Conservation (phyloP, 2,113 vertebrate genomes). For the Reinhardtius hippoglossoides region DNA sequence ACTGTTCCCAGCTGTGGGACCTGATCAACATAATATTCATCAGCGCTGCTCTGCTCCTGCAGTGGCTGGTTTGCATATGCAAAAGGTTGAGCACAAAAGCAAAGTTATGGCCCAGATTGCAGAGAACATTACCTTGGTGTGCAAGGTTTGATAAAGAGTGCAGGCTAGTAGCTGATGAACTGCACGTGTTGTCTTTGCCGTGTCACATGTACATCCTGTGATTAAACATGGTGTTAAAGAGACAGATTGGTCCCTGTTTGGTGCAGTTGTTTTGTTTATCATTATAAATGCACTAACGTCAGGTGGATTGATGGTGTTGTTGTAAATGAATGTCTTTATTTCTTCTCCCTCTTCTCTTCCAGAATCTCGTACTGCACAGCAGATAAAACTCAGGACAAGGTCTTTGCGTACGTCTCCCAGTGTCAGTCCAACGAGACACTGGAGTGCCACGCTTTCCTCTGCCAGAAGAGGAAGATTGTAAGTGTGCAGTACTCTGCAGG, state of each 20-base stretch:
- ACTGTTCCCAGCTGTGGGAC: constrained; percentile 44
- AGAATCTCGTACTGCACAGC: constrained; percentile 96
- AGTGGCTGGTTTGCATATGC: constrained; percentile 47
- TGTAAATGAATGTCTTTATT: background rate
- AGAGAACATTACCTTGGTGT: constrained; percentile 5
- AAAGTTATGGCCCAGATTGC: constrained; percentile 22
- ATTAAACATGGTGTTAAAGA: background rate
- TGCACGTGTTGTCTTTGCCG: constrained; percentile 22
- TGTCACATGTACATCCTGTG: background rate
- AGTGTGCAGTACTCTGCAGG: constrained; percentile 55
- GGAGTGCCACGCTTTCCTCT: constrained; percentile 92
- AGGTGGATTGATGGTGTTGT: background rate
- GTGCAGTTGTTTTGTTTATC: background rate
- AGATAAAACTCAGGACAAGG: constrained; percentile 94
- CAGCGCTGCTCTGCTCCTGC: background rate
- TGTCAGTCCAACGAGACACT: constrained; percentile 88
- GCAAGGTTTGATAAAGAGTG: background rate
- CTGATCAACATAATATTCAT: constrained; percentile 53
- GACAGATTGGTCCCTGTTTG: background rate
- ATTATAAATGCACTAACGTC: background rate
- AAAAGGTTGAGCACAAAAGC: constrained; percentile 29
- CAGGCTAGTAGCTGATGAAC: background rate
- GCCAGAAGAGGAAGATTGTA: constrained; percentile 93
- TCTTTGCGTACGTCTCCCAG: constrained; percentile 92
- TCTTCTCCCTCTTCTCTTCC: constrained; percentile 38